A percentile compares a stretch with the other conserved stretches of the same genome.
These are phyloP conservation scores for Bombylius discolor DNA, from an alignment of 2,888 invertebrate genomes.

Conservation along the genomic window DNA sequence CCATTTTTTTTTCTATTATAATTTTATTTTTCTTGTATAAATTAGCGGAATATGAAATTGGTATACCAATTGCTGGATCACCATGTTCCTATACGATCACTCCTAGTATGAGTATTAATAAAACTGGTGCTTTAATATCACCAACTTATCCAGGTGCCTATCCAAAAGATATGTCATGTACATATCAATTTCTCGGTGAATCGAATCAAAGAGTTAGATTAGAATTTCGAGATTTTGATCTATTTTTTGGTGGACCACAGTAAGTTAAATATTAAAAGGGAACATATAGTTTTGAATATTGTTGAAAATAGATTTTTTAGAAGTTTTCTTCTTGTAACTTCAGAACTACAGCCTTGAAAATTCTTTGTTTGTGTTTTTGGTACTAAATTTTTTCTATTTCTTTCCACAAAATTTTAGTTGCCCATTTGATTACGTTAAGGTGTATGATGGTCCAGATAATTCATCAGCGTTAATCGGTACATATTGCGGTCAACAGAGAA, in stretches of 20 bases:
- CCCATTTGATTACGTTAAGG: conserved; percentile 95
- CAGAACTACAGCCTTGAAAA: too few species aligned
- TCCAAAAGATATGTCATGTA: conserved; percentile 89
- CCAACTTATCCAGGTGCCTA: conserved; percentile 99
- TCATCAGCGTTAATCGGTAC: conserved; percentile 84
- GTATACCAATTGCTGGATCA: conserved; percentile 72
- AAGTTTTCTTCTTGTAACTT: too few species aligned
- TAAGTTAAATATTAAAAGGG: conserved; percentile 42
- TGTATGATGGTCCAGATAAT: conserved; percentile 88
- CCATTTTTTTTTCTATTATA: too few species aligned
- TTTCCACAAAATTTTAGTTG: conserved; percentile 49
- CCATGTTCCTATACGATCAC: conserved; percentile 83
- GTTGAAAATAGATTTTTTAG: too few species aligned
- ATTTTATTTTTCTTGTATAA: conserved; percentile 52
- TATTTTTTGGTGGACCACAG: conserved; percentile 98
- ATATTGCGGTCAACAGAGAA: conserved; percentile 94
- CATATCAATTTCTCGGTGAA: conserved; percentile 84
- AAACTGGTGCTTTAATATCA: conserved; percentile 79
- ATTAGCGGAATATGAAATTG: conserved; percentile 83
- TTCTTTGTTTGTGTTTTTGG: too few species aligned
- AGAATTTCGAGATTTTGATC: conserved; percentile 95
- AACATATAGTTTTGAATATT: not conserved
- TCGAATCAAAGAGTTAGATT: conserved; percentile 83
- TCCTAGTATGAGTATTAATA: conserved; percentile 43
- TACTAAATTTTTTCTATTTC: not conserved